Percentiles rank a stretch among this genome's conserved stretches.
Conservation (phyloP, 2,113 vertebrate genomes). For the Myrmophylax atrothorax region DNA sequence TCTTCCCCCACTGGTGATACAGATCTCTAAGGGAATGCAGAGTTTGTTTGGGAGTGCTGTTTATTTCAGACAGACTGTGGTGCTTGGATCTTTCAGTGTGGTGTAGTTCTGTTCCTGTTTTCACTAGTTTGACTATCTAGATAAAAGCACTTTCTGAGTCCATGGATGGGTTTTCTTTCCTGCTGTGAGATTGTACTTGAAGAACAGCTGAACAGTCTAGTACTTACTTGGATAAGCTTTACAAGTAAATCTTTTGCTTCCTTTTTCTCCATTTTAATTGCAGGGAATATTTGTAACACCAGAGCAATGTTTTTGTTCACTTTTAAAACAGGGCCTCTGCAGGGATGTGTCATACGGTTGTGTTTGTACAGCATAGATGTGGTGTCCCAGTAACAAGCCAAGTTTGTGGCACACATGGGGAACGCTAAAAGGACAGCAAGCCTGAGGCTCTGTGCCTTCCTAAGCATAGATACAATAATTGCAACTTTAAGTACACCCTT, state of each 20-base stretch:
- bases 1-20: conserved; percentile 67
- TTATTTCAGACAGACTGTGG: conserved; percentile 49
- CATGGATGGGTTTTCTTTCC: not conserved
- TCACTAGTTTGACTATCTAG: not conserved
- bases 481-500: not conserved
- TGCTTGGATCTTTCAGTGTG: conserved; percentile 23
- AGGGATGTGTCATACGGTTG: not conserved
- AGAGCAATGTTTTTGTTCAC: rapidly evolving
- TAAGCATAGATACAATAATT: not conserved
- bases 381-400: not conserved
- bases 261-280: not conserved
- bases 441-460: not conserved
- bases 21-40: conserved; percentile 25
- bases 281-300: not conserved
- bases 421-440: not conserved
- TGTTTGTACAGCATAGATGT: not conserved
- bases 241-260: not conserved
- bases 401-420: not conserved
- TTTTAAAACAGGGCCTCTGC: not conserved
- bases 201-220: not conserved
- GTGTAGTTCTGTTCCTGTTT: not conserved
- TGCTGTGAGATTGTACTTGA: not conserved
- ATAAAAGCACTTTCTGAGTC: conserved; percentile 24
- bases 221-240: not conserved
- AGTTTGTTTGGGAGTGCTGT: conserved; percentile 59